Evolutionary conservation across 2,797 vertebrate species (phyloP), one percentile per base, ranked within the genome.

Genomic region (Lutjanus campechanus): DNA sequence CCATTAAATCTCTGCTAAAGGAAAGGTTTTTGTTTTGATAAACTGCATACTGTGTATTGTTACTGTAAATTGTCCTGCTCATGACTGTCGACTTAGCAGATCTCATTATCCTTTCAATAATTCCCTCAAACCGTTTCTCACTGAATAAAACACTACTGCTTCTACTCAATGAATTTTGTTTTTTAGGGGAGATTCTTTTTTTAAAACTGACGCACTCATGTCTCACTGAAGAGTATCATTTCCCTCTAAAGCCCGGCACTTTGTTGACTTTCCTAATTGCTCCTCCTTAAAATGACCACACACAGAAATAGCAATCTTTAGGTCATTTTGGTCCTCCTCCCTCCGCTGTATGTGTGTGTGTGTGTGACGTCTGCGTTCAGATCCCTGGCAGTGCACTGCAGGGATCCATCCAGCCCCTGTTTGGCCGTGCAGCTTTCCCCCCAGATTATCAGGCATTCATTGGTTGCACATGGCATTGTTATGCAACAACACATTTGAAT

Each of bases 401-500:
- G 89, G 89, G 82, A 89, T 85, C 78, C 83, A 71, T 82, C 81
- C 78, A 79, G 81, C 86, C 92, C 88, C 71, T 77, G 20, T 86
- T 91, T 80, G 89, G 85, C 84, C 40, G 2, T 43, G 46, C 85
- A 77, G 75, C 72, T 70, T 78, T 51, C 76, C 76, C 70, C 68
- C 43, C 81, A 92, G 89, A 93, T 93, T 92, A 94, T 90, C 81
- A 89, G 85, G 36, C 85, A 84, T 89, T 81, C 91, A 88, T 88
- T 85, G 83, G 85, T 64, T 65, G 84, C 87, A 92, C 90, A 85
- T 92, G 90, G 87, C 78, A 77, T 87, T 78, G 90, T 94, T 95
- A 90, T 78, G 86, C 92, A 94, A 95, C 84, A 71, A 69, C 71
- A 86, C 88, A 93, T 94, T 93, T 90, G 89, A 91, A 93, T 91